Conservation (phyloP, 1,140 invertebrate genomes). For the Megathymus violae region DNA sequence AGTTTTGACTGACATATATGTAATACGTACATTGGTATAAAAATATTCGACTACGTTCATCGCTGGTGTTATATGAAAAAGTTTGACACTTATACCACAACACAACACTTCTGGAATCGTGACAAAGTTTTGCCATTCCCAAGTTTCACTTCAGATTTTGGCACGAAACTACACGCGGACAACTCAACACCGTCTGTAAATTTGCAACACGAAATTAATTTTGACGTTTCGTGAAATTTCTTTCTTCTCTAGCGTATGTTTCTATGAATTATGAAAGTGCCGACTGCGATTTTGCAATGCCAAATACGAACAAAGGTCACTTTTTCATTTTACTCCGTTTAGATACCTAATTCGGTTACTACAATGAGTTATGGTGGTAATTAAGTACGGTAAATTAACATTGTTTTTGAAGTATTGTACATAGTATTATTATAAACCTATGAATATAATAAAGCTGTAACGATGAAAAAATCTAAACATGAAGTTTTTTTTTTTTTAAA, state of each 20-base stretch:
- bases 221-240: conserved; percentile 19
- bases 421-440: too few relatives aligned
- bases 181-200: conserved; percentile 55
- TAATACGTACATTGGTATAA: too few relatives aligned
- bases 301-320: background rate
- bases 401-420: too few relatives aligned
- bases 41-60: too few relatives aligned
- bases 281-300: background rate
- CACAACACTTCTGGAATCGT: background rate
- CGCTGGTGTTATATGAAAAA: background rate
- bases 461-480: too few relatives aligned
- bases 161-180: conserved; percentile 49
- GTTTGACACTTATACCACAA: background rate
- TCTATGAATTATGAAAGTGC: conserved; percentile 9
- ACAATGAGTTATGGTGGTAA: too few relatives aligned
- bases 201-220: conserved; percentile 49
- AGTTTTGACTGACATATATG: too few relatives aligned
- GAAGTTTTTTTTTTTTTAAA: too few relatives aligned
- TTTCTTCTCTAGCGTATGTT: conserved; percentile 13
- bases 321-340: conserved; percentile 12
- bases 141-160: conserved; percentile 52
- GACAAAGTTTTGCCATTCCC: conserved; percentile 39
- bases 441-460: too few relatives aligned
- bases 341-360: too few relatives aligned
- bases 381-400: too few relatives aligned